These are phyloP conservation scores for Chelon labrosus DNA, from an alignment of 2,797 vertebrate species.

Conservation along the genomic window DNA sequence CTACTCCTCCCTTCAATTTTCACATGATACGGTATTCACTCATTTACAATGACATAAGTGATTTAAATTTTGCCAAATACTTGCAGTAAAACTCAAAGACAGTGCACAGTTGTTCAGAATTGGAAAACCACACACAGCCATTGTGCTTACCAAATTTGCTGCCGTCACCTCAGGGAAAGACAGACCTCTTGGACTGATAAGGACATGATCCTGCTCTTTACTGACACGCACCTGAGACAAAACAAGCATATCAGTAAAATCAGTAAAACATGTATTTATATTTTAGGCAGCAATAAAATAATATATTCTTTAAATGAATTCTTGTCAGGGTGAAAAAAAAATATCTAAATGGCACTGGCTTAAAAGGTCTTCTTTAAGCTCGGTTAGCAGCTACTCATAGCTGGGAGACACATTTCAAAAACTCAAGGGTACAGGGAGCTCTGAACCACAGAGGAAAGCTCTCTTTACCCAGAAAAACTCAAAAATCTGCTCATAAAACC, in stretches of 20 bases:
- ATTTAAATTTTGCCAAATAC: background rate
- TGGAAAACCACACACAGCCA: conserved; percentile 8
- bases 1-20: background rate
- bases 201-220: conserved; percentile 96
- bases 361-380: conserved; percentile 24
- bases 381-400: conserved; percentile 36
- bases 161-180: conserved; percentile 96
- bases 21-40: background rate
- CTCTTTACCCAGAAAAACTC: conserved; percentile 30
- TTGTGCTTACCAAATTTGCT: conserved; percentile 91
- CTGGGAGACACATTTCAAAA: conserved; percentile 29
- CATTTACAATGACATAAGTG: background rate
- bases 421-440: conserved; percentile 46
- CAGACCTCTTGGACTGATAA: conserved; percentile 94
- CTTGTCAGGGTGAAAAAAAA: conserved; percentile 21
- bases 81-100: background rate
- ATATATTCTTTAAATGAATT: conserved; percentile 2
- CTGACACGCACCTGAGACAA: conserved; percentile 90
- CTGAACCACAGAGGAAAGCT: conserved; percentile 36
- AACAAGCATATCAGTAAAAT: background rate
- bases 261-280: too few relatives aligned
- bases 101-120: background rate
- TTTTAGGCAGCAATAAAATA: background rate
- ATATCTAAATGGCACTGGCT: background rate
- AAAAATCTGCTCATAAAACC: conserved; percentile 41